Base-by-base conservation (phyloP, 2,797 vertebrate species). In the Lycodopsis pacificus region DNA sequence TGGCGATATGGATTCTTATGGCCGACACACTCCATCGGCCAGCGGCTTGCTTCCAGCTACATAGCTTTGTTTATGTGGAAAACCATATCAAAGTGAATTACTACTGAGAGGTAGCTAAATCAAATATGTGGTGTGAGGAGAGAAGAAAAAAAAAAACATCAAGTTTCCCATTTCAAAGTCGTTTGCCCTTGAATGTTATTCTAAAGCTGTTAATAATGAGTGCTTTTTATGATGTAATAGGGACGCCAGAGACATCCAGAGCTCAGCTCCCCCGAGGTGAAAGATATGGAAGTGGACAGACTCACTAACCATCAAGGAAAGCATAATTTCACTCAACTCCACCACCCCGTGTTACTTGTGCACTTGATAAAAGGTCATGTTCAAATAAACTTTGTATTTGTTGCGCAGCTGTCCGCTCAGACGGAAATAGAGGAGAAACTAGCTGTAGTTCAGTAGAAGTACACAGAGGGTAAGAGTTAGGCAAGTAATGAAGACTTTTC, bases 11-110 rank as follows among this genome's bases (percentile, higher is more conserved):
- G 88, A 90, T 88, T 89, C 89, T 90, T 86, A 91, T 88, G 87
- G 92, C 77, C 62, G 92, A 92, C 93, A 93, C 90, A 93, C 88
- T 93, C 83, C 92, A 93, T 88, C 79, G 85, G 88, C 88, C 92
- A 88, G 88, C 77, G 17, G 72, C 91, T 86, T 87, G 91, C 93
- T 93, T 83, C 89, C 83, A 93, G 92, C 88, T 77, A 93, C 87
- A 87, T 83, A 91, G 90, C 87, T 92, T 91, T 94, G 92, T 92
- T 94, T 94, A 93, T 93, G 93, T 91, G 90, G 91, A 88, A 82
- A 91, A 92, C 88, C 90, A 95, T 91, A 93, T 93, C 88, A 83
- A 92, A 93, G 82, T 91, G 88, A 89, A 93, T 89, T 90, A 92
- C 92, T 87, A 90, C 81, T 68, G 86, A 89, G 79, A 85, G 88